A percentile compares a stretch with the other conserved stretches of the same genome.
phyloP scores from a whole-genome alignment of 2,888 invertebrate genomes.

The Tenthredo mesomela region DNA sequence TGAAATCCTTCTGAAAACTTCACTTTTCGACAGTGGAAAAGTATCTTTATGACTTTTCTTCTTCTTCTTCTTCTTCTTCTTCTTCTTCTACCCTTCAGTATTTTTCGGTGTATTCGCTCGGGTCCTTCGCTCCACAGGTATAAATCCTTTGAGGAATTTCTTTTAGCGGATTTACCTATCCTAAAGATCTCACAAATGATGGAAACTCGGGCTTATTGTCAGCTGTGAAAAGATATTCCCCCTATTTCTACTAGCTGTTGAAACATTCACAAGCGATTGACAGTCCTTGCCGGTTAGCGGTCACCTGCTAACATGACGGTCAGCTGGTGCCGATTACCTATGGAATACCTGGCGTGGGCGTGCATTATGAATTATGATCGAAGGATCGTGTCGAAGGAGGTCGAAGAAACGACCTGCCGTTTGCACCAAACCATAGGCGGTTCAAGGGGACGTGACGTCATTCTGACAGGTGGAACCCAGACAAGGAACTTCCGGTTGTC shows the following conservation, averaged over 20 bases:
- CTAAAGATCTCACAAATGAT: background rate
- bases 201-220: constrained; percentile 2
- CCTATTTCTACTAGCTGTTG: background rate
- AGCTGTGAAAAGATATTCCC: background rate
- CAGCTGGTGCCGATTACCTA: constrained; percentile 36
- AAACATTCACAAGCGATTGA: constrained; percentile 9
- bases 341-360: constrained; percentile 28
- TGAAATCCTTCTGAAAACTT: background rate
- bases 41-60: background rate
- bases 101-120: background rate
- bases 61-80: too few relatives aligned
- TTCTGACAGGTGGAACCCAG: constrained; percentile 63
- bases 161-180: background rate
- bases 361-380: constrained; percentile 35
- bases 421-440: constrained; percentile 41
- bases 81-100: background rate
- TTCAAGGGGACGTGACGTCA: constrained; percentile 66
- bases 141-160: background rate
- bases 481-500: constrained; percentile 63
- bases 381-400: constrained; percentile 3
- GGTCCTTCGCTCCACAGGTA: background rate
- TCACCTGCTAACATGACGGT: constrained; percentile 18
- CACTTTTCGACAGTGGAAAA: background rate
- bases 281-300: constrained; percentile 19
- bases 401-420: constrained; percentile 43